Conservation (phyloP, 2,888 invertebrate genomes). For the Incurvaria masculella region DNA sequence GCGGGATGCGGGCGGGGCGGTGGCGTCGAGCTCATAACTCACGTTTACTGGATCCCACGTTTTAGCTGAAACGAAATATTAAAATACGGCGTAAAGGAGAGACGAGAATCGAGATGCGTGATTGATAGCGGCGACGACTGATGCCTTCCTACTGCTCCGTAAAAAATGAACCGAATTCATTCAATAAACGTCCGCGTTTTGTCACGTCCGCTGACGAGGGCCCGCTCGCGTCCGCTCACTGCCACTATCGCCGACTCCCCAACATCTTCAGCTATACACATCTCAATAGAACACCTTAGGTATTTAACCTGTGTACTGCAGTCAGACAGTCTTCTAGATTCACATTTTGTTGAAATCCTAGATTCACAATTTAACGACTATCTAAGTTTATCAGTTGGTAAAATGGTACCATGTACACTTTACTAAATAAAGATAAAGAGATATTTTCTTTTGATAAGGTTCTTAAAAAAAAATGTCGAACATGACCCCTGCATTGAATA, state of each 20-base stretch:
- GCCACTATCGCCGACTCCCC: conserved; percentile 5
- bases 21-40: no score
- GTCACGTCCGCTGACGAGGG: conserved; percentile 2
- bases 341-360: no score
- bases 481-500: no score
- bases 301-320: no score
- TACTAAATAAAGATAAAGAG: no score
- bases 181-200: conserved; percentile 9
- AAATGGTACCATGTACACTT: no score
- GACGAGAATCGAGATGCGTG: conserved; percentile 20
- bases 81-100: neutral
- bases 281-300: no score
- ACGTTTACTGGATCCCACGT: neutral
- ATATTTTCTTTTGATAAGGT: no score
- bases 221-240: neutral
- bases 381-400: no score
- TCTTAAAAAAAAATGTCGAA: no score
- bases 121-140: conserved; percentile 45
- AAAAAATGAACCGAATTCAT: conserved; percentile 23
- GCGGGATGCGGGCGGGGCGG: neutral
- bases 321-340: no score
- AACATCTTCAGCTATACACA: conserved; percentile 5
- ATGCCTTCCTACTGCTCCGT: conserved; percentile 43
- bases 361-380: no score
- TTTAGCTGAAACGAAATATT: neutral